Evolutionary conservation across 2,888 invertebrate genomes (phyloP), one percentile per base, ranked within the genome.

Genomic region (Xylota segnis): DNA sequence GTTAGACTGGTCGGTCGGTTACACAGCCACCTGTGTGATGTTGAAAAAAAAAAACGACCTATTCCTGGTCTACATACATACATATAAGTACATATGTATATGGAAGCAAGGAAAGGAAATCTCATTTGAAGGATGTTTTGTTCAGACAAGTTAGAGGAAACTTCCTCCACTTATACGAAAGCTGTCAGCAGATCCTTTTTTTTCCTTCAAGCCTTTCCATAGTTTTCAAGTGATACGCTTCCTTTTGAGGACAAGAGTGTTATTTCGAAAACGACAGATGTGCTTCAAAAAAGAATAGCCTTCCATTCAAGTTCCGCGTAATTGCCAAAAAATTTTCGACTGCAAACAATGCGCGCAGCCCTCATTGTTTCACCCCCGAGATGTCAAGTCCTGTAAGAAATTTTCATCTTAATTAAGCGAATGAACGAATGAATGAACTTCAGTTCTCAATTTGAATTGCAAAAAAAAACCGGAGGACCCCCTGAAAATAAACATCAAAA

Each of bases 331-430:
- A 18, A 16, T 45, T n/a, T n/a, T n/a, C n/a, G 1, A 40, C 29
- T 5, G n/a, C 9, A 59, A 65, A 52, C 27, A 72, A 63, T 63
- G 27, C 9, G 16, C 47, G 9, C 47, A 12, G 29, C 18, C 14
- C 59, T 43, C 54, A 37, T 54, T 47, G 47, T 71, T 75, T 32
- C 54, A 45, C 50, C 74, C 81, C 59, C 52, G n/a, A 37, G 63
- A 81, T 81, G 81, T 81, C 81, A 84, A 84, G 70, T 75, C n/a
- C 52, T 65, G 32, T 56, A 52, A 58, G 65, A 58, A 74, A 65
- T 65, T 40, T 71, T 45, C 76, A 52, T 50, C 66, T 86, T 82
- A 86, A 86, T 86, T 86, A 86, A 86, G 84, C 84, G 75, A 86
- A 81, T 86, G 76, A 84, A 75, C 52, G 66, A 71, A 59, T 74